Base-by-base conservation (phyloP, 2,113 vertebrate species). In the Nothocercus julius region DNA sequence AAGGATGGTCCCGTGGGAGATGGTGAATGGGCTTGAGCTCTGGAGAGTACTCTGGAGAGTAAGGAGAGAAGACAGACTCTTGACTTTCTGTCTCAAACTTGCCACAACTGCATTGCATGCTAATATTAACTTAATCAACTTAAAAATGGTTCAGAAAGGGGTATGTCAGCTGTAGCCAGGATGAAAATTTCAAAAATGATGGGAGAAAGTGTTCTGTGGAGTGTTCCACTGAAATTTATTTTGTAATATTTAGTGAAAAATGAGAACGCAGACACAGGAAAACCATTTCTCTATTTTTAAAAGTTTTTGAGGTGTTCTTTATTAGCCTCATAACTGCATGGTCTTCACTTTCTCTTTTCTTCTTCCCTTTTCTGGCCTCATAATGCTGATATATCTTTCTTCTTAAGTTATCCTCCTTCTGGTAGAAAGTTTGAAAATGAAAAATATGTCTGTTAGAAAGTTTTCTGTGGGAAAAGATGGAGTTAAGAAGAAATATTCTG, bases 321-420 rank as follows among this genome's bases (percentile, higher is more conserved):
- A 86, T 93, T 84, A 82, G 66, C 28, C 25, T 75, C 84, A 27
- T 44, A 82, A 69, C 79, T 68, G 42, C 32, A 47, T 66, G 15
- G 59, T 94, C 84, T 87, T 92, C 13, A 44, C 67, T 91, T 59
- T 36, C 58, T 12, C 69, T 79, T 85, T 53, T 82, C 11, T 85
- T 85, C 74, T 76, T 90, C 79, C 63, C 25, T 92, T 51, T 5
- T 91, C 63, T 83, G 94, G 66, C 77, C 69, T 90, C 87, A 59
- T 94, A 94, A 80, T 11, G 49, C 32, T 94, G 89, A 95, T 84
- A 11, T 88, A 93, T 94, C 53, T 85, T 72, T 34, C 20, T 54
- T 82, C 38, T 72, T 40, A 56, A 87, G 69, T 67, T 47, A 70
- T 87, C 74, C 40, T 83, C 16, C 20, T 24, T 62, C 66, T 72